Base-by-base conservation (phyloP, 1,140 invertebrate genomes). In the Drosophila mojavensis region DNA sequence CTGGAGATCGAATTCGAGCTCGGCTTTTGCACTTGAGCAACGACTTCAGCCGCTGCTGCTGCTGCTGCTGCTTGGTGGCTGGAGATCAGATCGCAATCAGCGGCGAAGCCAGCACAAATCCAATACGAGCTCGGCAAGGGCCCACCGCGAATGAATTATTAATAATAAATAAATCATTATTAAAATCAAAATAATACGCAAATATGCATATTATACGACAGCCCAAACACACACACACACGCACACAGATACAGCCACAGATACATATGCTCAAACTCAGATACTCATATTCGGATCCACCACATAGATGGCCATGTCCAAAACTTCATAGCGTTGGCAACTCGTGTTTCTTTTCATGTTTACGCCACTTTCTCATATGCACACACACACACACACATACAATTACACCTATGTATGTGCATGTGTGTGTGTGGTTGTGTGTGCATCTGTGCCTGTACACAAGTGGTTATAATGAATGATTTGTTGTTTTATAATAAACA, bases 161-260 rank as follows among this genome's bases (percentile, higher is more conserved):
- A 90, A 91, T 81, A 91, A 91, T 91, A 91, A 91, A 91, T 91
- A 91, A 91, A 91, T 91, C 88, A 91, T 81, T 91, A 91, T 91
- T 91, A 91, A 91, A 91, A 84, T 91, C 80, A 89, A 88, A 91
- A 81, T 91, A 91, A 88, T 88, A 88, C 80, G 78, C 88, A 91
- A 89, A 91, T 90, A 83, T 91, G 77, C 82, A 90, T 88, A 91
- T 79, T 89, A 88, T 67, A 82, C 43, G 78, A 80, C 81, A 79
- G 67, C 53, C 59, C 41, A 65, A 15, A 56, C 15, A 59, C 41
- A 68, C 48, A 65, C 50, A 60, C 15, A 68, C 41, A 54, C 17
- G 30, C 30, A 41, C 13, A 26, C 56, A 55, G 36, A 17, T 48
- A 61, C 33, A 48, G 45, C 9, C 11, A 33, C 66, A 55, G 43